A percentile compares a stretch with the other conserved stretches of the same genome.
These are phyloP conservation scores for Plagodis pulveraria DNA, from an alignment of 2,888 invertebrate species.

Conservation along the genomic window DNA sequence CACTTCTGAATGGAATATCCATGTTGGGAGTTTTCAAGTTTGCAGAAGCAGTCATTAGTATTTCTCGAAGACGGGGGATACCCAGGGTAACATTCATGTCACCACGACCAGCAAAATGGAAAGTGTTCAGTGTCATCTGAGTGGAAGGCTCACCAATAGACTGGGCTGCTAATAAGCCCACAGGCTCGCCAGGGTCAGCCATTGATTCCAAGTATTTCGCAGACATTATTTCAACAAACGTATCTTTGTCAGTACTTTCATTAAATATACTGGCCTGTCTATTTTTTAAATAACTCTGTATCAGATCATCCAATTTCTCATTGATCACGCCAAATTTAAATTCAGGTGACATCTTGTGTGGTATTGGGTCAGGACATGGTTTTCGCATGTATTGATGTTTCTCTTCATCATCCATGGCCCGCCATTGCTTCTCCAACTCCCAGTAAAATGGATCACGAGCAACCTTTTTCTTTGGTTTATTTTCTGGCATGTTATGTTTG, in stretches of 20 bases:
- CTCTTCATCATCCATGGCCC: slow-evolving; percentile 83
- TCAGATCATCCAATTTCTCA: slow-evolving; percentile 90
- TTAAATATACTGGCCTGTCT: slow-evolving; percentile 60
- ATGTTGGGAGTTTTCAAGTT: slow-evolving; percentile 98
- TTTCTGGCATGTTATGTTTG: slow-evolving; percentile 75
- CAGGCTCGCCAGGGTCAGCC: slow-evolving; percentile 97
- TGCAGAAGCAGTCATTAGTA: slow-evolving; percentile 97
- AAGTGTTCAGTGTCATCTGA: slow-evolving; percentile 99
- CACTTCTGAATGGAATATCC: slow-evolving; percentile 92
- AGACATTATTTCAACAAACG: slow-evolving; percentile 89
- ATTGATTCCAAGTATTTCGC: slow-evolving; percentile 91
- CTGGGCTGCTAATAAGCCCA: slow-evolving; percentile 98
- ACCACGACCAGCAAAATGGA: slow-evolving; percentile 99
- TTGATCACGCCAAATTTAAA: slow-evolving; percentile 92
- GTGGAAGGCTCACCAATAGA: slow-evolving; percentile 99
- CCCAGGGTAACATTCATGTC: slow-evolving; percentile 99
- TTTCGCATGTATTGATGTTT: slow-evolving; percentile 82
- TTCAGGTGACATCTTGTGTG: slow-evolving; percentile 89
- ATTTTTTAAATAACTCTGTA: slow-evolving; percentile 85
- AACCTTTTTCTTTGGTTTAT: slow-evolving; percentile 55
- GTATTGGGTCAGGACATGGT: slow-evolving; percentile 90
- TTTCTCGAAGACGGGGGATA: slow-evolving; percentile 98
- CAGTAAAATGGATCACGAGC: slow-evolving; percentile 86
- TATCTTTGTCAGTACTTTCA: slow-evolving; percentile 67
- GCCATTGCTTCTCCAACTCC: slow-evolving; percentile 88